Base-by-base conservation (phyloP, 1,140 invertebrate genomes). In the Chlorops oryzae region DNA sequence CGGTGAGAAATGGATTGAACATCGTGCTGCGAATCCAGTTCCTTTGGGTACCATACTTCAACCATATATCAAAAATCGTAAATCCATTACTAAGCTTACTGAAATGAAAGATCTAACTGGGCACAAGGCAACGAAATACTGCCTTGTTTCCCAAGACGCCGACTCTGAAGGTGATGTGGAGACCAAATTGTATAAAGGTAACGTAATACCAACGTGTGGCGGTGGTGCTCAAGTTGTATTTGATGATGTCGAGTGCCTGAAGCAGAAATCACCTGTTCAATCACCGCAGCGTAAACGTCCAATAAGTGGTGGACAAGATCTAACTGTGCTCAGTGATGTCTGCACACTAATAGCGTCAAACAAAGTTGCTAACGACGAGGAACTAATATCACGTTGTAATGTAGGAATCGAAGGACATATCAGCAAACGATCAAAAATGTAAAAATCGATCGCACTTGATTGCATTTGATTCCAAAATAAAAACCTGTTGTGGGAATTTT, bases 181-280 rank as follows among this genome's bases (percentile, higher is more conserved):
- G 74, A 98, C 94, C 0, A 89, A 89, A 61, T 63, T 97, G 32
- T 91, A 90, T 60, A 99, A 98, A 82, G 93, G 85, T 37, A 89
- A 97, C 72, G 87, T 98, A 23, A 78, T 96, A 13, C 91, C 90
- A 10, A 97, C 95, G 1, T 84, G 84, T 51, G 88, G 87, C 13
- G 95, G 96, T 7, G 96, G 96, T 1, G 88, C 91, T 2, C 91
- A 96, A 65, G 92, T 98, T 1, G 84, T 97, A 21, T 96, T 98
- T 61, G 90, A 91, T 58, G 96, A 97, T 73, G 87, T 98, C 2
- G 96, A 98, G 74, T 85, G 84, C 55, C 71, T 98, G 5, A 87
- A 85, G 59, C 92, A 96, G 68, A 78, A 80, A 55, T 92, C 90
- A 0, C 92, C 92, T 3, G 80, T 68, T 5, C 56, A 59, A 43